Base-by-base conservation (phyloP, 2,888 invertebrate genomes). In the Endotricha flammealis region DNA sequence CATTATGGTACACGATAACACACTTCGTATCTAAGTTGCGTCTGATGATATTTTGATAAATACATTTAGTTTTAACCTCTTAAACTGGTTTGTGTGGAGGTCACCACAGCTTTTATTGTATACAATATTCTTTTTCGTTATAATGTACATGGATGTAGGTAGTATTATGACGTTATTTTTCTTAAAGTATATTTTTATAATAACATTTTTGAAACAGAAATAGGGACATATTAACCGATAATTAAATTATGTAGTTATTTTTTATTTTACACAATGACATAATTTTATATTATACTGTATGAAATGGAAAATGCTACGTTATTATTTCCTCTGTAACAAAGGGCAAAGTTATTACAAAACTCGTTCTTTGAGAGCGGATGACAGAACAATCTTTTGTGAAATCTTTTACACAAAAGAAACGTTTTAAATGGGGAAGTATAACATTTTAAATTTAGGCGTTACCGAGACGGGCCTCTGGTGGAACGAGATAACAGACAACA, bases 401-500 rank as follows among this genome's bases (percentile, higher is more conserved):
- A 29, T 35, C 22, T 29, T 23, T 10, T 13, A 23, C 23, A 35
- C 35, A 35, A 35, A 29, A 29, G 35, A 29, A 33, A 35, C 35
- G 23, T 29, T 35, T 29, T 33, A 33, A 48, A 55, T 47, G 39
- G 45, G 48, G 49, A 50, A 48, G 46, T 46, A 46, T 44, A 47
- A 51, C 45, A 57, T 57, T 66, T 68, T 66, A 58, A 66, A 65
- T 62, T 64, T 58, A 53, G 49, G 56, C 57, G 56, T 54, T 50
- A 49, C 48, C 51, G 50, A 50, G 54, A 54, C 50, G 56, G 59
- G 53, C 53, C 47, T 50, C 57, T 56, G 60, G 60, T 49, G 59
- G 51, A 50, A 43, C 41, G 48, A 70, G 77, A 79, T 79, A 80
- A 75, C 63, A 48, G 49, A 49, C 57, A 66, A 78, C 73, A 77